Evolutionary conservation across 2,797 vertebrate genomes (phyloP).

Genomic region (Rachycentron canadum): DNA sequence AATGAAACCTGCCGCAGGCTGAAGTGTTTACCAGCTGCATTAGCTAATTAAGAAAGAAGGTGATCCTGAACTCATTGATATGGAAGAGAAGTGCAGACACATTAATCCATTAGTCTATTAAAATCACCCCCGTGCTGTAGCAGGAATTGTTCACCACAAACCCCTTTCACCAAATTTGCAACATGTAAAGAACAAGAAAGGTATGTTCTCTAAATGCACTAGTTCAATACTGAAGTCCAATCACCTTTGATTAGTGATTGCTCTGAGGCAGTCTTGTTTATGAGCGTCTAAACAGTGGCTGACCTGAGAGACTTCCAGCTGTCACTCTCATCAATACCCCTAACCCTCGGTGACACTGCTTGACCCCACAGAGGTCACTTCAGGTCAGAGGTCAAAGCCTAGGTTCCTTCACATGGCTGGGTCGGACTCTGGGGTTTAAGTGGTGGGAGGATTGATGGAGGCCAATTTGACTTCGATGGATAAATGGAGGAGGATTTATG

Average conservation of each 20-base stretch:
- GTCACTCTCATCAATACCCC: slow-evolving; percentile 62
- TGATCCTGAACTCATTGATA: not conserved
- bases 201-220: not conserved
- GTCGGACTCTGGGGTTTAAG: slow-evolving; percentile 13
- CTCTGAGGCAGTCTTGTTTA: slow-evolving; percentile 44
- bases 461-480: slow-evolving; percentile 47
- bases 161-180: not conserved
- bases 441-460: slow-evolving; percentile 68
- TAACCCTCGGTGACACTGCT: slow-evolving; percentile 27
- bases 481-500: slow-evolving; percentile 73
- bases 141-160: not conserved
- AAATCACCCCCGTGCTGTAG: not conserved
- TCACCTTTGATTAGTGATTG: slow-evolving; percentile 37
- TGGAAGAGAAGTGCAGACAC: not conserved
- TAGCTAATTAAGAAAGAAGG: not conserved
- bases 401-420: slow-evolving; percentile 56
- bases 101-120: not conserved
- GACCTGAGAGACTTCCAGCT: slow-evolving; percentile 50
- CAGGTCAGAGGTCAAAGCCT: slow-evolving; percentile 56
- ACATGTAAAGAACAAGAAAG: not conserved
- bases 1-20: not conserved
- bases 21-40: not conserved
- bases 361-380: slow-evolving; percentile 31
- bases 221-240: not conserved
- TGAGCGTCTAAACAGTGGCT: slow-evolving; percentile 15